phyloP scores from a whole-genome alignment of 2,888 invertebrate species.

The Anagyrus pseudococci region DNA sequence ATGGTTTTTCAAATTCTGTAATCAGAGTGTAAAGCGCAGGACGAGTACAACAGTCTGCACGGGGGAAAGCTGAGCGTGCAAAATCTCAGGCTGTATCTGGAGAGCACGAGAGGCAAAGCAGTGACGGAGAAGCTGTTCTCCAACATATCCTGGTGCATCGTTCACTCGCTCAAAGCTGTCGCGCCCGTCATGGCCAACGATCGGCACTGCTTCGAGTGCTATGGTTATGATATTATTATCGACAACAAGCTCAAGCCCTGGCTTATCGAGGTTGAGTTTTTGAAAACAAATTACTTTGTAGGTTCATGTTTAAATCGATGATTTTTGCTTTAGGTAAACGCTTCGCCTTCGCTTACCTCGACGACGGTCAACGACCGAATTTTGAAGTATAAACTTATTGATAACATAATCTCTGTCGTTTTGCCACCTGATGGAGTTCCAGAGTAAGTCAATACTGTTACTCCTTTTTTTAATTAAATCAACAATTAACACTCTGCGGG shows the following conservation, averaged over 20 bases:
- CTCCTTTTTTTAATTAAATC: constrained; percentile 2
- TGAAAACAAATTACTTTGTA: not conserved
- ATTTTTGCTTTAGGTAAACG: constrained; percentile 75
- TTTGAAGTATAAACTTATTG: constrained; percentile 91
- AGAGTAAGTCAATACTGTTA: constrained; percentile 67
- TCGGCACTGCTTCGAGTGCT: constrained; percentile 91
- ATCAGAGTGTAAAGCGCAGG: constrained; percentile 63
- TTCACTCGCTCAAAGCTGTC: constrained; percentile 92
- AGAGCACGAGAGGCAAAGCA: constrained; percentile 87
- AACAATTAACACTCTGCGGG: not conserved
- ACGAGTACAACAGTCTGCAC: constrained; percentile 91
- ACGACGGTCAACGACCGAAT: constrained; percentile 95
- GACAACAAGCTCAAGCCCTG: constrained; percentile 92
- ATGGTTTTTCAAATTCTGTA: not conserved
- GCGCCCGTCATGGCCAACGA: constrained; percentile 93
- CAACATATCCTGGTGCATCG: constrained; percentile 87
- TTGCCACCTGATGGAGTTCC: constrained; percentile 88
- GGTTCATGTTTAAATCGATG: not conserved
- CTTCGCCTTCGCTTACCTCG: constrained; percentile 92
- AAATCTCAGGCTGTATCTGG: constrained; percentile 87
- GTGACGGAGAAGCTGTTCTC: constrained; percentile 89
- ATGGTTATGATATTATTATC: constrained; percentile 96
- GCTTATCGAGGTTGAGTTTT: constrained; percentile 51
- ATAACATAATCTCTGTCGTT: constrained; percentile 90
- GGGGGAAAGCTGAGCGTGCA: constrained; percentile 95